These are phyloP conservation scores for Sarcophaga carnaria DNA, from an alignment of 2,888 invertebrate species.

Conservation along the genomic window DNA sequence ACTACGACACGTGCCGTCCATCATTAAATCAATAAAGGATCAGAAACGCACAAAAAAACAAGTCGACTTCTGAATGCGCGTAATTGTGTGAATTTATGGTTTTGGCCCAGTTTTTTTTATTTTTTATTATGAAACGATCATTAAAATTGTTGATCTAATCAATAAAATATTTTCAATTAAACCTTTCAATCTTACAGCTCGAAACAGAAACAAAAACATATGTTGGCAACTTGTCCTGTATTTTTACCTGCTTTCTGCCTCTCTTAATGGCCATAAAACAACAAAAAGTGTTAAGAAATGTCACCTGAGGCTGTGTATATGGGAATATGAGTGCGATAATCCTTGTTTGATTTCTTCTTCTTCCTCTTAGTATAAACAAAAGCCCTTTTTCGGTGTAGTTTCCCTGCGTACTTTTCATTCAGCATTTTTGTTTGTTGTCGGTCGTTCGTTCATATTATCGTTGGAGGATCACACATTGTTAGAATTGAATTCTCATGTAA, in stretches of 20 bases:
- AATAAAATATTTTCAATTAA: slow-evolving; percentile 74
- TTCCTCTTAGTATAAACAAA: not conserved
- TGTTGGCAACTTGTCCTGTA: slow-evolving; percentile 32
- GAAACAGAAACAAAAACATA: slow-evolving; percentile 19
- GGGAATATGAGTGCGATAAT: slow-evolving; percentile 22
- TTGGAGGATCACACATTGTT: slow-evolving; percentile 64
- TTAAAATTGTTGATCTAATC: slow-evolving; percentile 74
- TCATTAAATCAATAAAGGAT: slow-evolving; percentile 62
- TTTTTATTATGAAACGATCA: slow-evolving; percentile 65
- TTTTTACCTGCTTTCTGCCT: not conserved
- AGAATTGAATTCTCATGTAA: slow-evolving; percentile 67
- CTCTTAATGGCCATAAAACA: not conserved
- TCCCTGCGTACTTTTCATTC: not conserved
- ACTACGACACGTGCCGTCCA: slow-evolving; percentile 62
- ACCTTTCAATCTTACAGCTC: slow-evolving; percentile 48
- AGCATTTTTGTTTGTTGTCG: slow-evolving; percentile 25
- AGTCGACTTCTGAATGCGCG: slow-evolving; percentile 1
- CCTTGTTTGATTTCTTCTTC: slow-evolving; percentile 39
- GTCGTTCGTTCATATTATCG: slow-evolving; percentile 7
- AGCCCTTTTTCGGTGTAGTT: not conserved
- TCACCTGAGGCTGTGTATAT: slow-evolving; percentile 70
- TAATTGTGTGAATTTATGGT: slow-evolving; percentile 63
- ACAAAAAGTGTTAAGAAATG: slow-evolving; percentile 71
- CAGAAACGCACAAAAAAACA: not conserved
- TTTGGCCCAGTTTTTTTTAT: slow-evolving; percentile 36